A percentile compares a stretch with the other conserved stretches of the same genome.
phyloP scores from a whole-genome alignment of 2,113 vertebrate genomes.

The Hippoglossus stenolepis region DNA sequence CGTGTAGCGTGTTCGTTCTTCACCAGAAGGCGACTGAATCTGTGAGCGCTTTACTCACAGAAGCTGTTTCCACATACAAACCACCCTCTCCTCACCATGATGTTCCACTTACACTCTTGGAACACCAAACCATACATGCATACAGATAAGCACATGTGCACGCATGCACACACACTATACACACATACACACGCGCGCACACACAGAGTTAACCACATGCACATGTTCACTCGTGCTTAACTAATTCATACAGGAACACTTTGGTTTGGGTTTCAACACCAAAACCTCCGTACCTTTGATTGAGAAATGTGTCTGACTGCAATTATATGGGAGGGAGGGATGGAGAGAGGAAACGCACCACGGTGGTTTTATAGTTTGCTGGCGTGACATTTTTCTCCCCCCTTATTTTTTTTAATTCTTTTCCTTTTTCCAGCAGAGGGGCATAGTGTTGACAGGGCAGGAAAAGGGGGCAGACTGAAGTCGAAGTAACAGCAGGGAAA shows the following conservation, averaged over 20 bases:
- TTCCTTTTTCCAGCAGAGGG: conserved; percentile 61
- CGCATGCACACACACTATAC: conserved; percentile 32
- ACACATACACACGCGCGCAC: conserved; percentile 19
- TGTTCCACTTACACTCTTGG: conserved; percentile 82
- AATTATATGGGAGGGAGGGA: conserved; percentile 75
- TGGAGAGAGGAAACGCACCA: conserved; percentile 61
- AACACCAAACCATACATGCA: conserved; percentile 68
- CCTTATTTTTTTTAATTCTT: conserved; percentile 21
- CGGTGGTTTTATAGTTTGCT: conserved; percentile 79
- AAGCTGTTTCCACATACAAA: conserved; percentile 77
- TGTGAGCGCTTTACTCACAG: conserved; percentile 75
- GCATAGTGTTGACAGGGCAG: conserved; percentile 70
- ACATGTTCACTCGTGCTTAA: conserved; percentile 84
- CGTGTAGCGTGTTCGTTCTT: conserved; percentile 25
- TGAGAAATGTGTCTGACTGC: conserved; percentile 85
- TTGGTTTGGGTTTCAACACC: conserved; percentile 83
- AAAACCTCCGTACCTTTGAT: conserved; percentile 81
- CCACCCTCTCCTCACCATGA: conserved; percentile 72
- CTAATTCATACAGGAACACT: conserved; percentile 87
- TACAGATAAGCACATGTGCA: conserved; percentile 68
- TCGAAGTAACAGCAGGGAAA: conserved; percentile 58
- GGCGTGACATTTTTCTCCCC: conserved; percentile 75
- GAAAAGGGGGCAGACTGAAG: conserved; percentile 48
- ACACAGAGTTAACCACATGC: conserved; percentile 80
- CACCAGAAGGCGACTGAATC: conserved; percentile 28